A percentile compares a stretch with the other conserved stretches of the same genome.
These are phyloP conservation scores for Cynopterus brachyotis DNA, from an alignment of 2,113 vertebrate genomes.

Conservation along the genomic window DNA sequence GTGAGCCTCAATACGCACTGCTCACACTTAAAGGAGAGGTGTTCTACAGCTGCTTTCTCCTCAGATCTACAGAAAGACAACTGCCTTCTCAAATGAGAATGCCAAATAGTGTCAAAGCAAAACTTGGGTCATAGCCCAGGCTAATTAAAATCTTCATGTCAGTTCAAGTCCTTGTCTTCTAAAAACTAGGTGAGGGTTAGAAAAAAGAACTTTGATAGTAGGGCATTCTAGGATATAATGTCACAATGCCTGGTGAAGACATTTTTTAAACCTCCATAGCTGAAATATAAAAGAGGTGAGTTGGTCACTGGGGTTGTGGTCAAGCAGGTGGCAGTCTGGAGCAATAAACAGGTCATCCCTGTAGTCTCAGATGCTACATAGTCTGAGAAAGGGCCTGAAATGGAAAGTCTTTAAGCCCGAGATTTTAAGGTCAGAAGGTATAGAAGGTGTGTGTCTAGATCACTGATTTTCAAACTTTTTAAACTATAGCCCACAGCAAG, in stretches of 20 bases:
- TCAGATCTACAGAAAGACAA: not conserved
- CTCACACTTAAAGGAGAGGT: not conserved
- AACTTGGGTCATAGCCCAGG: not conserved
- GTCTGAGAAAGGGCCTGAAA: not conserved
- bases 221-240: not conserved
- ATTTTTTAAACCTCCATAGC: not conserved
- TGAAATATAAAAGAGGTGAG: too few relatives aligned
- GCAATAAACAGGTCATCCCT: not conserved
- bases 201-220: not conserved
- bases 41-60: not conserved
- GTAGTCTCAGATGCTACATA: not conserved
- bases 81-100: not conserved
- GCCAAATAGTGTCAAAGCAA: not conserved
- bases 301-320: not conserved
- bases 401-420: not conserved
- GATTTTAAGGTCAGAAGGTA: not conserved
- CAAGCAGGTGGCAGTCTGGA: not conserved
- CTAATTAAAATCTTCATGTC: not conserved
- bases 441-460: not conserved
- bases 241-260: not conserved
- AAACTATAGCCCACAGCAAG: not conserved
- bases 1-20: fast-evolving
- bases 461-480: not conserved
- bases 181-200: not conserved
- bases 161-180: not conserved